Evolutionary conservation across 1,140 invertebrate genomes (phyloP).

Genomic region (Proctacanthus coquilletti): DNA sequence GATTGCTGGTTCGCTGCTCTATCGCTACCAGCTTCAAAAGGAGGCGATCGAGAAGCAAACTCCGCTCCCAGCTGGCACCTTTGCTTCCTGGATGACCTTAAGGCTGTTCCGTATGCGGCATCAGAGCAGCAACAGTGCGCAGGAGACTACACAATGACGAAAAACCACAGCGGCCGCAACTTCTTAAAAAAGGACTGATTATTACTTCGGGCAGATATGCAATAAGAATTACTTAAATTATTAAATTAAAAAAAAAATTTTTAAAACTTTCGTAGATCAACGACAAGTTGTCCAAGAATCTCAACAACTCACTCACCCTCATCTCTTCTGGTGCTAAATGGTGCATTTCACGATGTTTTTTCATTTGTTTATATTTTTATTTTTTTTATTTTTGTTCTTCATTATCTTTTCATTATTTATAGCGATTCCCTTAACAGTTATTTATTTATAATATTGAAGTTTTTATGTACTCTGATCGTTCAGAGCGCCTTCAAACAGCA

Average conservation of each 20-base stretch:
- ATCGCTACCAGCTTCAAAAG: conserved; percentile 57
- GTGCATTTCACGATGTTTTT: too few relatives aligned
- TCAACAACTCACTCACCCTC: too few relatives aligned
- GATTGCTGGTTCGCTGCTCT: conserved; percentile 57
- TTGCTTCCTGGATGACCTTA: conserved; percentile 56
- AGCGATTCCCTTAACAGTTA: too few relatives aligned
- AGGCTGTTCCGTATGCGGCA: conserved; percentile 43
- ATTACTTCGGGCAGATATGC: conserved; percentile 3
- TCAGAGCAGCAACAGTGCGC: conserved; percentile 12
- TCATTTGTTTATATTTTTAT: too few relatives aligned
- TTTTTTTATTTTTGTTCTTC: too few relatives aligned
- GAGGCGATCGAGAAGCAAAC: conserved; percentile 37
- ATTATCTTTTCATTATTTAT: too few relatives aligned
- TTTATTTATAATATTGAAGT: too few relatives aligned
- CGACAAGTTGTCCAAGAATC: too few relatives aligned
- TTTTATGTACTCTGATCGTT: too few relatives aligned
- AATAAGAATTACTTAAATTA: conserved; percentile 1
- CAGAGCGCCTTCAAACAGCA: too few relatives aligned
- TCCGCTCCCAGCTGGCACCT: conserved; percentile 37
- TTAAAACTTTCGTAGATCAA: too few relatives aligned
- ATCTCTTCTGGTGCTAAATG: too few relatives aligned
- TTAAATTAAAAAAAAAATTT: not conserved
- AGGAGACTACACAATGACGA: not conserved
- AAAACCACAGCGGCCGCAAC: conserved; percentile 15
- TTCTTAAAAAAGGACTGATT: not conserved